Conservation (phyloP, 2,113 vertebrate species). For the human (Homo sapiens) region GRCh38 chr7:140568501-140569000, state of each 20-base stretch:
- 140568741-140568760: constrained; percentile 59
- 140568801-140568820: constrained; percentile 94
- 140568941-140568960: too few species aligned
- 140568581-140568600: background rate
- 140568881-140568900: background rate
- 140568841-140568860: background rate
- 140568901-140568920: background rate
- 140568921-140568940: background rate
- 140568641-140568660: background rate
- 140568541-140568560: background rate
- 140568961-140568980: too few species aligned
- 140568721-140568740: fast-evolving
- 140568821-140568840: constrained; percentile 33
- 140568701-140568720: background rate
- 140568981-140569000: too few species aligned
- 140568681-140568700: background rate
- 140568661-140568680: fast-evolving
- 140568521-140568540: background rate
- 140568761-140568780: constrained; percentile 97
- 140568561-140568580: fast-evolving
- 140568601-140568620: background rate
- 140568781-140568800: constrained; percentile 98
- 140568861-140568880: background rate
- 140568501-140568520: fast-evolving
- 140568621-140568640: background rate